Evolutionary conservation across 2,113 vertebrate species (phyloP).

Genomic region (Indri indri): DNA sequence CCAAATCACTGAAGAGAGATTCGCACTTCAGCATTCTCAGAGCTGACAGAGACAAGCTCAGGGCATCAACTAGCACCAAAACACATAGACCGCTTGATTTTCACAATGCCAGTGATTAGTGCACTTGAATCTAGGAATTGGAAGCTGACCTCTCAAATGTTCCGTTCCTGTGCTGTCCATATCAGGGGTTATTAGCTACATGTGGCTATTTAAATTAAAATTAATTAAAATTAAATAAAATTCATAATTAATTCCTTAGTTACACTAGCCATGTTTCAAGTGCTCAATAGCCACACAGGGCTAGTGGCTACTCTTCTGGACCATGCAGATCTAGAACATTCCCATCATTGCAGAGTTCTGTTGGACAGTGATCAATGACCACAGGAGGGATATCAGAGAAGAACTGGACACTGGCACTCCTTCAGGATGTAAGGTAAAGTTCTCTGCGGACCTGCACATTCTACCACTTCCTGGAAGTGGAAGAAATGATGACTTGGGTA

Average conservation of each 20-base stretch:
- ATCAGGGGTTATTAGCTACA: not conserved
- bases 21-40: not conserved
- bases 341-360: not conserved
- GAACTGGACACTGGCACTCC: rapidly evolving
- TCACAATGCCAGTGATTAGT: not conserved
- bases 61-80: not conserved
- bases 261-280: not conserved
- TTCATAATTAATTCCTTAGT: not conserved
- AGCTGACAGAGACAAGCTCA: not conserved
- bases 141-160: not conserved
- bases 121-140: not conserved
- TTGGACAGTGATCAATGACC: not conserved
- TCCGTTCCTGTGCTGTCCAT: not conserved
- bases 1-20: not conserved
- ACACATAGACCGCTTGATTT: no score
- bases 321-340: not conserved
- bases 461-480: not conserved
- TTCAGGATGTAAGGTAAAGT: not conserved
- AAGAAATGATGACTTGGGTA: not conserved
- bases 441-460: not conserved
- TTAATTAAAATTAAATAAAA: not conserved
- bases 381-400: not conserved
- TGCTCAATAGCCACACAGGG: not conserved
- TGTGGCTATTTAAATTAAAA: not conserved
- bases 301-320: not conserved